phyloP scores from a whole-genome alignment of 2,797 vertebrate species.

The Scolopax rusticola region DNA sequence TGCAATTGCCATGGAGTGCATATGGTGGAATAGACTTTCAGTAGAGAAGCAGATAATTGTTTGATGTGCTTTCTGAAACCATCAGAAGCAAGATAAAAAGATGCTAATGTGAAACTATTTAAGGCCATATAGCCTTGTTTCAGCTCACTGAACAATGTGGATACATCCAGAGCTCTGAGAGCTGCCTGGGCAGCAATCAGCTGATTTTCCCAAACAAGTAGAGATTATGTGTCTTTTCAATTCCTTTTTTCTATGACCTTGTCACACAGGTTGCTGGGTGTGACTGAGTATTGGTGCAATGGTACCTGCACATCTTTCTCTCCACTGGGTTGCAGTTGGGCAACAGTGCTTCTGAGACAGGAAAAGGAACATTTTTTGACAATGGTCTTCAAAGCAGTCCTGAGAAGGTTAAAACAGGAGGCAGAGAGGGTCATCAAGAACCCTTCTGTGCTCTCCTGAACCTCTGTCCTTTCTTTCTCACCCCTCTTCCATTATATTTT shows the following conservation, averaged over 20 bases:
- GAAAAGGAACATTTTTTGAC: not conserved
- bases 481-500: not conserved
- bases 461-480: not conserved
- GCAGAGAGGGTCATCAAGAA: not conserved
- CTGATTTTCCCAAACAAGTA: not conserved
- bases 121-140: not conserved
- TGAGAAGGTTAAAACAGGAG: not conserved
- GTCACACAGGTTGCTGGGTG: not conserved
- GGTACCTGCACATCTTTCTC: not conserved
- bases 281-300: not conserved
- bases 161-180: not conserved
- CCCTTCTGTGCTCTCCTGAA: not conserved
- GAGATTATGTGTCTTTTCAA: not conserved
- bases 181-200: not conserved
- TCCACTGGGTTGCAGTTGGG: not conserved
- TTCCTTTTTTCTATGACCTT: not conserved
- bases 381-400: not conserved
- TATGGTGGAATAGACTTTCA: not conserved
- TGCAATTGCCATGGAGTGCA: not conserved
- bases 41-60: not conserved
- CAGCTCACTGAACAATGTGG: not conserved
- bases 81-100: not conserved
- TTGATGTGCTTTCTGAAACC: not conserved
- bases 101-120: not conserved
- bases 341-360: not conserved